Percentiles rank a stretch among this genome's conserved stretches.
Conservation (phyloP, 2,888 invertebrate genomes). For the Melanchra persicariae region DNA sequence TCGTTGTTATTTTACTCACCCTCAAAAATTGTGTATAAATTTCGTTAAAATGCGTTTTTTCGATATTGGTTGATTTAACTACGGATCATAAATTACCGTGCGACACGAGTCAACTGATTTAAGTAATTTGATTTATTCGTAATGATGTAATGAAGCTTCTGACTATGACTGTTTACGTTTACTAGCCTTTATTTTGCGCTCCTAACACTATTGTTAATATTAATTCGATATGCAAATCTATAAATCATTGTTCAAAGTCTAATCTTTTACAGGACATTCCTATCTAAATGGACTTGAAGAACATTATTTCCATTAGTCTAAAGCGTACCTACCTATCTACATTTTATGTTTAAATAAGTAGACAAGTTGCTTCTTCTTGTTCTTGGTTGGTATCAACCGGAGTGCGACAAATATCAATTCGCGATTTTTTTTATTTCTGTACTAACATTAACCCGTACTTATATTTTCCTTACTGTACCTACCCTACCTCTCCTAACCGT, state of each 20-base stretch:
- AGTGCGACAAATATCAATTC: not conserved
- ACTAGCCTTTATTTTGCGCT: not conserved
- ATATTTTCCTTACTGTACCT: constrained; percentile 2
- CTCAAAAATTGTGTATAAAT: no score
- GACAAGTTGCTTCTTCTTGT: not conserved
- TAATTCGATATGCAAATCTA: not conserved
- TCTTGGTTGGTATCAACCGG: not conserved
- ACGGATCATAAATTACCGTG: not conserved
- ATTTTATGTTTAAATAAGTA: not conserved
- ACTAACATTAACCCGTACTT: not conserved
- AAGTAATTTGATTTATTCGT: not conserved
- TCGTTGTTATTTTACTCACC: no score
- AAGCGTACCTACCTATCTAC: not conserved
- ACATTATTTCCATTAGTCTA: not conserved
- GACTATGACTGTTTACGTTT: not conserved
- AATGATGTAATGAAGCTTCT: not conserved
- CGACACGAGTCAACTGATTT: not conserved
- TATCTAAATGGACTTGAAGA: not conserved
- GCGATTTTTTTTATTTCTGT: not conserved
- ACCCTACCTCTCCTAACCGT: no score
- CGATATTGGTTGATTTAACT: no score
- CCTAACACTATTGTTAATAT: not conserved
- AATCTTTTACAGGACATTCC: not conserved
- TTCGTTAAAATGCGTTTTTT: no score
- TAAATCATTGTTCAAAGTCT: not conserved